phyloP scores from a whole-genome alignment of 2,797 vertebrate genomes.

The Phrynocephalus guinanensis region DNA sequence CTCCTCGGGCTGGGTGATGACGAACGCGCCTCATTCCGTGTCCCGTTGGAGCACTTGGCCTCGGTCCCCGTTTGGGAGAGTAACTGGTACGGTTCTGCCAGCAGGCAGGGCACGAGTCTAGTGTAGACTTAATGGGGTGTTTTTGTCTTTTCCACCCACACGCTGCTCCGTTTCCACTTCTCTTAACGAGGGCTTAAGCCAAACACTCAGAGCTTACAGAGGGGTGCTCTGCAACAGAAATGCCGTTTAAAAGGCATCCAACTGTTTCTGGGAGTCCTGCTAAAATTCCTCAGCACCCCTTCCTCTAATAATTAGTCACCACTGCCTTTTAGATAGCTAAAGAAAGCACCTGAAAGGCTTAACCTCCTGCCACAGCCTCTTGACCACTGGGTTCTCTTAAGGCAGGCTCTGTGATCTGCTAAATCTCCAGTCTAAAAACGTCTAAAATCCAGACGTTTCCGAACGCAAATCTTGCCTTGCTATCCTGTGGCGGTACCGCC shows the following conservation, averaged over 20 bases:
- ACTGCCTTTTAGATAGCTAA: background rate
- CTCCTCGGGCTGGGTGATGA: background rate
- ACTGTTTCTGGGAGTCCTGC: accelerated
- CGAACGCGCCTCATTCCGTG: background rate
- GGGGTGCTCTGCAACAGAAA: background rate
- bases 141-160: background rate
- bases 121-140: background rate
- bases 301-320: background rate
- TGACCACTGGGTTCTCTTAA: background rate
- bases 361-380: too few relatives aligned
- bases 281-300: too few relatives aligned
- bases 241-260: background rate
- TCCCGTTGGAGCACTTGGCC: background rate
- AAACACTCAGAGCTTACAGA: background rate
- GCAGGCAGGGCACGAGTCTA: background rate
- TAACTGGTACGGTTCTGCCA: background rate
- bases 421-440: too few relatives aligned
- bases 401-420: background rate
- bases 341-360: too few relatives aligned
- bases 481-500: background rate
- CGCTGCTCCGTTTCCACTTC: background rate
- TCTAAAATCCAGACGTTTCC: background rate
- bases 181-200: background rate
- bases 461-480: too few relatives aligned
- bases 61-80: background rate